phyloP scores from a whole-genome alignment of 2,888 invertebrate genomes.

The Tipula lateralis region DNA sequence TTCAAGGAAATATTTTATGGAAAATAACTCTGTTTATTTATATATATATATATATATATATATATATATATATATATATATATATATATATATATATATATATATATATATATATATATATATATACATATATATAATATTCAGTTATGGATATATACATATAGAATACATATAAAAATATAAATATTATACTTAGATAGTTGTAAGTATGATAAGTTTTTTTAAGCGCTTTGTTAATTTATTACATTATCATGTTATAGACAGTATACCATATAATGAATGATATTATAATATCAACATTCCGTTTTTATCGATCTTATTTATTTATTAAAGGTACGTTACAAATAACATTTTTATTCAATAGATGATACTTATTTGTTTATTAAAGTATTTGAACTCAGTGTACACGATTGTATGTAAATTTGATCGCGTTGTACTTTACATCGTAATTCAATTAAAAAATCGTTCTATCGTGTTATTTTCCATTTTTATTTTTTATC shows the following conservation, averaged over 20 bases:
- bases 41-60: too few species aligned
- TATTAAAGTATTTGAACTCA: neutral
- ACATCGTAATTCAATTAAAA: neutral
- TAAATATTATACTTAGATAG: neutral
- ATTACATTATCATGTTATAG: neutral
- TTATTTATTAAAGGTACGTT: neutral
- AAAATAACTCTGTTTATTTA: neutral
- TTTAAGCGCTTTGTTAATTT: neutral
- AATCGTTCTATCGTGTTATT: neutral
- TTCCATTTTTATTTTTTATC: neutral
- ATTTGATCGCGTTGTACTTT: neutral
- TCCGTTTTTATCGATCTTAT: neutral
- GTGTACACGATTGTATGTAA: neutral
- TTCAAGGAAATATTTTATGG: neutral
- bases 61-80: too few species aligned
- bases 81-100: too few species aligned
- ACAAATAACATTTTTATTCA: too few species aligned
- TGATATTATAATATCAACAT: too few species aligned
- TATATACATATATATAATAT: too few species aligned
- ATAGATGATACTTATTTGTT: neutral
- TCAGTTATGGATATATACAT: too few species aligned
- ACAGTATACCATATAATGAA: too few species aligned
- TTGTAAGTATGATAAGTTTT: too few species aligned
- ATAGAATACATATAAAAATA: too few species aligned
- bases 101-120: too few species aligned